A percentile compares a stretch with the other conserved stretches of the same genome.
Conservation (phyloP, 2,113 vertebrate genomes). For the Micronycteris hirsuta region DNA sequence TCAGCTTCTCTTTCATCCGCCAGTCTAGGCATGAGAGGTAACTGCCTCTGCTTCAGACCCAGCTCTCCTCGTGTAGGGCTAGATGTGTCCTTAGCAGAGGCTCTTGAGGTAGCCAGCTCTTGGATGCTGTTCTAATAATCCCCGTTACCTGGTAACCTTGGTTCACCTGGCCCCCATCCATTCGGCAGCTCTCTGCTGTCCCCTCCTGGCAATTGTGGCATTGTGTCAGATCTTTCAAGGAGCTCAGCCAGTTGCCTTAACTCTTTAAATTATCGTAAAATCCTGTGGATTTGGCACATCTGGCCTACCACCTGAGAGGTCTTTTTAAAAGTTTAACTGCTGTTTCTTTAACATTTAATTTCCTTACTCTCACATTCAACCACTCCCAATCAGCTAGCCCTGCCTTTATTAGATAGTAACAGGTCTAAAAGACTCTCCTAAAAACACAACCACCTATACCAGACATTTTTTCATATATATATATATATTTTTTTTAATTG, state of each 20-base stretch:
- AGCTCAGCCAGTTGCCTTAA: neutral
- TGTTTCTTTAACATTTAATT: neutral
- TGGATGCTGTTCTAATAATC: neutral
- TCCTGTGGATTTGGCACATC: neutral
- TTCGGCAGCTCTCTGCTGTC: constrained; percentile 21
- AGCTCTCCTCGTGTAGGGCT: neutral
- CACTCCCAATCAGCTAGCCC: neutral
- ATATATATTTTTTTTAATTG: neutral
- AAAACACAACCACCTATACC: neutral
- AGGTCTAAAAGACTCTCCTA: neutral
- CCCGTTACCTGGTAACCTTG: neutral
- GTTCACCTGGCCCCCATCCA: neutral
- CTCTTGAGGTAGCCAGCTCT: neutral
- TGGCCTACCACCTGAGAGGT: neutral
- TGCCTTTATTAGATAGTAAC: neutral
- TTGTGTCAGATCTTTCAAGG: neutral
- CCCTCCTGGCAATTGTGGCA: neutral
- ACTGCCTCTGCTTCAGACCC: neutral
- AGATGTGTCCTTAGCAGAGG: neutral
- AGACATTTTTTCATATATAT: neutral
- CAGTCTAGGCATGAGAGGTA: neutral
- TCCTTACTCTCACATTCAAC: neutral
- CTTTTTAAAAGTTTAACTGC: neutral
- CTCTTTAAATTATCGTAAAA: neutral
- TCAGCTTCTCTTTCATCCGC: neutral